Evolutionary conservation across 2,888 invertebrate genomes (phyloP), one percentile per base, ranked within the genome.

Genomic region (Vannuccia rotundouncinata): DNA sequence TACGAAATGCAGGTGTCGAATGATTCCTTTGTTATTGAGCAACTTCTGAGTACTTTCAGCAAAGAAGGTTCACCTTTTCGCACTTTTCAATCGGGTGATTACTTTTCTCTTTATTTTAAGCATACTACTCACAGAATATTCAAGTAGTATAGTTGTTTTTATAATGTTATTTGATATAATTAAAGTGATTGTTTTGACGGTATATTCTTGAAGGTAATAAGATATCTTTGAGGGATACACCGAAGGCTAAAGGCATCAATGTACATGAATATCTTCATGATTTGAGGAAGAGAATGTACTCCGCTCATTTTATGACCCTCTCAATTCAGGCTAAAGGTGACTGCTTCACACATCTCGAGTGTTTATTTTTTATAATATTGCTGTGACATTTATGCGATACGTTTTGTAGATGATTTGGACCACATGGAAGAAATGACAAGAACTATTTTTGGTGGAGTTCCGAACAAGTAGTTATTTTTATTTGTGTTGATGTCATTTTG

Each of bases 231-330:
- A 85, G 85, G 78, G 83, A 82, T 0, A 79, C 81, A 1, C 86
- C 87, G 13, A 82, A 82, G 59, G 78, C 83, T 59, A 82, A 84
- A n/a, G 84, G 83, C 30, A 84, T 87, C 30, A 84, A 87, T 82
- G 84, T 95, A 0, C 91, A 94, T 84, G 86, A 90, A 30, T 90
- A 91, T 0, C 90, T 94, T 1, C 92, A 93, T 83, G 91, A 92
- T 81, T 95, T 94, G 85, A 89, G 93, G 59, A 90, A 90, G 84
- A 89, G 92, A 28, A 92, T 94, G 86, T 95, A 95, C 85, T 93
- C 93, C 59, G 93, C 94, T 5, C 92, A 95, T 84, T 91, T 93
- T 83, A 95, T 95, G 94, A 94, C 92, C 5, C 88, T 95, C 0
- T 92, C 93, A 74, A 90, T 95, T 27, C 94, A 94, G 89, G 86